Evolutionary conservation across 2,888 invertebrate species (phyloP).

Genomic region (Allophyes oxyacanthae): DNA sequence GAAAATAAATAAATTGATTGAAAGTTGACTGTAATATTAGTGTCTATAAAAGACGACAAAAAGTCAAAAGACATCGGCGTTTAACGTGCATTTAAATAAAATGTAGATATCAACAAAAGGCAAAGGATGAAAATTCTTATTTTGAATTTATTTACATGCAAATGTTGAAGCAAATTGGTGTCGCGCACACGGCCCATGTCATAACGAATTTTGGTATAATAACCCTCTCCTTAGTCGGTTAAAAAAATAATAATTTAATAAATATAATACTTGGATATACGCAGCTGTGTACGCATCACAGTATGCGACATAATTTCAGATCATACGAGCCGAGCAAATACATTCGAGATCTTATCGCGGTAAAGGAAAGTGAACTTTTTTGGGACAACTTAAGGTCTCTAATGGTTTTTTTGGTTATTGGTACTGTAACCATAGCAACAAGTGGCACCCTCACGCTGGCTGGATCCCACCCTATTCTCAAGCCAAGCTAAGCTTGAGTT

Average conservation of each 20-base stretch:
- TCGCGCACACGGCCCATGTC: conserved; percentile 6
- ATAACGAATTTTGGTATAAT: conserved; percentile 12
- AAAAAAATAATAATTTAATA: conserved; percentile 32
- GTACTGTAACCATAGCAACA: conserved; percentile 79
- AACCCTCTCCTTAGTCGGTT: no score
- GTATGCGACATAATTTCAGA: conserved; percentile 62
- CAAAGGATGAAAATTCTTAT: background rate
- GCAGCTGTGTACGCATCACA: conserved; percentile 55
- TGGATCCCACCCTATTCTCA: conserved; percentile 60
- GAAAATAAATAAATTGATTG: no score
- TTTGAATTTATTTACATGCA: conserved; percentile 1
- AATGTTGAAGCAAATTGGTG: conserved; percentile 12
- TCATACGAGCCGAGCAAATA: conserved; percentile 56
- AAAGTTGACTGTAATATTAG: no score
- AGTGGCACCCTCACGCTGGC: conserved; percentile 69
- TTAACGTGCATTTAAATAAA: no score
- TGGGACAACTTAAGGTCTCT: conserved; percentile 24
- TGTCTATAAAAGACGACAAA: no score
- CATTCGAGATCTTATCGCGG: conserved; percentile 16
- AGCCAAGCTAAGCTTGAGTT: conserved; percentile 72
- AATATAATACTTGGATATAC: conserved; percentile 32
- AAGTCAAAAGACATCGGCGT: no score
- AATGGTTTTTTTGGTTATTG: conserved; percentile 48
- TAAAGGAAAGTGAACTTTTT: conserved; percentile 40
- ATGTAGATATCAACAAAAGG: background rate